Evolutionary conservation across 1,140 invertebrate genomes (phyloP).

Genomic region (Hyles euphorbiae): DNA sequence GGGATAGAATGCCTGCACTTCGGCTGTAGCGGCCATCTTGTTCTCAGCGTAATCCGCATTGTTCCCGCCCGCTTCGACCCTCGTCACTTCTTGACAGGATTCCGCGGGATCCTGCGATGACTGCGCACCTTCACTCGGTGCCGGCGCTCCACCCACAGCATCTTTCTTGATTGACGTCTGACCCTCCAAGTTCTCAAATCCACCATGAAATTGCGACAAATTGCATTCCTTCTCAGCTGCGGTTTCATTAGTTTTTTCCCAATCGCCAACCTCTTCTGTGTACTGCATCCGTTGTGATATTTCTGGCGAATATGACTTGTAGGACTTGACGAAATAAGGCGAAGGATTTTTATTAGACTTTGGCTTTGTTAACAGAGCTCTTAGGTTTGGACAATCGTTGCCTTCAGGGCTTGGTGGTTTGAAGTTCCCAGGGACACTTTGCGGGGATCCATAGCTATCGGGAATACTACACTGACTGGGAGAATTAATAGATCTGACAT

Average conservation of each 20-base stretch:
- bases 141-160: conserved; percentile 43
- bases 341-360: conserved; percentile 23
- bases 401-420: conserved; percentile 39
- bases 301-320: conserved; percentile 43
- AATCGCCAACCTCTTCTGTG: conserved; percentile 33
- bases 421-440: conserved; percentile 39
- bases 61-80: conserved; percentile 61
- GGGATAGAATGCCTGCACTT: conserved; percentile 54
- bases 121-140: conserved; percentile 39
- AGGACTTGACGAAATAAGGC: conserved; percentile 35
- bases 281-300: conserved; percentile 39
- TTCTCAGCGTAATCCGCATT: conserved; percentile 57
- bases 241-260: conserved; percentile 50
- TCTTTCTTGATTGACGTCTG: conserved; percentile 46
- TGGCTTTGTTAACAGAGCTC: conserved; percentile 37
- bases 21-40: conserved; percentile 55
- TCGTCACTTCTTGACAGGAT: conserved; percentile 63
- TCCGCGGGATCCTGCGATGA: conserved; percentile 43
- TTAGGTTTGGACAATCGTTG: conserved; percentile 47
- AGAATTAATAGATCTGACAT: conserved; percentile 42
- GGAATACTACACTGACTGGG: conserved; percentile 50
- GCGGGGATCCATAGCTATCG: conserved; percentile 55
- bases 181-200: conserved; percentile 44
- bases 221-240: conserved; percentile 41
- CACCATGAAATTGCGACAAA: conserved; percentile 64